Conservation (phyloP, 2,888 invertebrate species). For the Pimpla rufipes region DNA sequence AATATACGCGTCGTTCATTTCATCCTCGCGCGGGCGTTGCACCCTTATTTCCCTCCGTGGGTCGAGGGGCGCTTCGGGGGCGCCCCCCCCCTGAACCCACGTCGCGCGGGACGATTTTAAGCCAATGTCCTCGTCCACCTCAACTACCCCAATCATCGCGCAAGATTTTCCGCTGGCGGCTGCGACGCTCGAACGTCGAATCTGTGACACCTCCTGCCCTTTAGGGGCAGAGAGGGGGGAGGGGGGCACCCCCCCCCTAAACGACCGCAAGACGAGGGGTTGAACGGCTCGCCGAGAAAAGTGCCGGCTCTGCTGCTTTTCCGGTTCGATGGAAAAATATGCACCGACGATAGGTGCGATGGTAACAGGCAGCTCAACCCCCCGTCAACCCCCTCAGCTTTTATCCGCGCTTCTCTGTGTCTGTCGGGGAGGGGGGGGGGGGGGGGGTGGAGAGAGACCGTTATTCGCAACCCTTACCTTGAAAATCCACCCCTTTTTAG, state of each 20-base stretch:
- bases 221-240: no score
- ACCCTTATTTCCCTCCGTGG: not conserved
- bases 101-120: slow-evolving; percentile 20
- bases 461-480: not conserved
- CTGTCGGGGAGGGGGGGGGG: no score
- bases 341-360: slow-evolving; percentile 29
- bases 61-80: not conserved
- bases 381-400: not conserved
- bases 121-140: slow-evolving; percentile 49
- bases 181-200: slow-evolving; percentile 31
- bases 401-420: not conserved
- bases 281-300: slow-evolving; percentile 54
- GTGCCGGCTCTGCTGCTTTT: slow-evolving; percentile 60
- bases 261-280: slow-evolving; percentile 44
- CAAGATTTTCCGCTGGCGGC: slow-evolving; percentile 45
- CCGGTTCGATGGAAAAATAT: slow-evolving; percentile 64
- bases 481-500: slow-evolving; percentile 6
- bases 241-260: slow-evolving; percentile 21
- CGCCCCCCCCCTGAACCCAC: not conserved
- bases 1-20: slow-evolving; percentile 68
- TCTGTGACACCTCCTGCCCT: slow-evolving; percentile 35
- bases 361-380: slow-evolving; percentile 18
- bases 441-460: no score
- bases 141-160: slow-evolving; percentile 44
- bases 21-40: slow-evolving; percentile 44